Conservation (phyloP, 2,888 invertebrate genomes). For the Augochlorella aurata region DNA sequence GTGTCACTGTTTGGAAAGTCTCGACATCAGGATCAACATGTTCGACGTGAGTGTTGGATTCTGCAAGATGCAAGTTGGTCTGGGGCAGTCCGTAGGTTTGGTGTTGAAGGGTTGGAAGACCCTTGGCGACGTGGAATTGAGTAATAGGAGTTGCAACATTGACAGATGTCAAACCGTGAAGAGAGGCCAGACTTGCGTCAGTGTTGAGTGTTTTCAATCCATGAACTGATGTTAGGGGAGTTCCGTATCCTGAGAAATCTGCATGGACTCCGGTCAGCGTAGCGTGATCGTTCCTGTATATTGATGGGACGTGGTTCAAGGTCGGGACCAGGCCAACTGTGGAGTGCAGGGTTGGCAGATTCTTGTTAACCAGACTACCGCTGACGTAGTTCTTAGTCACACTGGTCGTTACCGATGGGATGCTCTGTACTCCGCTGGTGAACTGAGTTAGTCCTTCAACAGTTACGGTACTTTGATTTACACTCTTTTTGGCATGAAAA, state of each 20-base stretch:
- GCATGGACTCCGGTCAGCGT: neutral
- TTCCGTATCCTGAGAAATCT: neutral
- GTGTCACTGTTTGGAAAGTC: neutral
- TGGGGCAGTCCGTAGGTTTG: neutral
- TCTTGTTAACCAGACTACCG: neutral
- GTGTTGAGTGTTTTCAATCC: neutral
- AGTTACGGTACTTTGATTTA: neutral
- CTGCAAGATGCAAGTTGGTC: neutral
- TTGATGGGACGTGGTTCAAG: neutral
- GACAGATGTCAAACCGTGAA: neutral
- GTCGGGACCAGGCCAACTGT: neutral
- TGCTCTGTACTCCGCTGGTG: neutral
- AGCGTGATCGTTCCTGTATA: neutral
- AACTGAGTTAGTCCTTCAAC: neutral
- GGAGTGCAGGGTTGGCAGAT: neutral
- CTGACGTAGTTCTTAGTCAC: neutral
- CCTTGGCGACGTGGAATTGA: neutral
- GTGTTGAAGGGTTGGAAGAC: neutral
- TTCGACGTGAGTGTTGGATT: neutral
- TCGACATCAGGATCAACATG: neutral
- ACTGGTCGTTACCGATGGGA: neutral
- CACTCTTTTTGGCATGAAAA: no score
- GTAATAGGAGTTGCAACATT: neutral
- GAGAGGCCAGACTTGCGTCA: neutral
- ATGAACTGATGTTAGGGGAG: neutral